Base-by-base conservation (phyloP, 1,140 invertebrate genomes). In the Lineus longissimus region DNA sequence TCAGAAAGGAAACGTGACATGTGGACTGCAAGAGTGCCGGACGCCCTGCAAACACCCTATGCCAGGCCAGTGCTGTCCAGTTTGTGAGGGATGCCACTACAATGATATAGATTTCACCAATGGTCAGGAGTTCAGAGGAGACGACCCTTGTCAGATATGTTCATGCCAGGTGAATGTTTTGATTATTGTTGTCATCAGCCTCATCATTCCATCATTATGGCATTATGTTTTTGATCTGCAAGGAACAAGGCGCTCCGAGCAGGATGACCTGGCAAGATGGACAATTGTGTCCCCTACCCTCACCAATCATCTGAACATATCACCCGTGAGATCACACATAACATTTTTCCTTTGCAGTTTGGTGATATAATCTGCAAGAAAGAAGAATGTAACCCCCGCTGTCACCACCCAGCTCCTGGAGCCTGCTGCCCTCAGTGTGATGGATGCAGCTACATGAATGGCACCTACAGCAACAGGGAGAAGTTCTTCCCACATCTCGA, bases 341-440 rank as follows among this genome's bases (percentile, higher is more conserved):
- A 36, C 33, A 36, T 36, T 4, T 15, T 36, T 36, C 15, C 15
- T 36, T 36, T 36, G 15, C 4, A 36, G 33, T 36, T 36, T 36
- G 33, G 33, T 7, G 33, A 36, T 36, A 15, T 36, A 15, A 36
- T 15, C 15, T 36, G 33, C 33, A 36, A 36, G 33, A 36, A 15
- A 36, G 33, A 36, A 36, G 33, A 36, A 36, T 36, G 33, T 15
- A 36, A 36, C 2, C 7, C 60, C 0, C 30, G 61, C 30, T 79
- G 77, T 64, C 70, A 66, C 7, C 74, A 79, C 57, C 77, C 77
- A 30, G 68, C 67, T 19, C 67, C 63, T 1, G 70, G 70, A 23
- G 68, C 75, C 62, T 79, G 77, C 60, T 79, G 77, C 55, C 70
- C 71, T 0, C 51, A 62, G 4, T 79, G 77, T 68, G 64, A 72